Conservation (phyloP, 2,888 invertebrate species). For the Alentia gelatinosa region DNA sequence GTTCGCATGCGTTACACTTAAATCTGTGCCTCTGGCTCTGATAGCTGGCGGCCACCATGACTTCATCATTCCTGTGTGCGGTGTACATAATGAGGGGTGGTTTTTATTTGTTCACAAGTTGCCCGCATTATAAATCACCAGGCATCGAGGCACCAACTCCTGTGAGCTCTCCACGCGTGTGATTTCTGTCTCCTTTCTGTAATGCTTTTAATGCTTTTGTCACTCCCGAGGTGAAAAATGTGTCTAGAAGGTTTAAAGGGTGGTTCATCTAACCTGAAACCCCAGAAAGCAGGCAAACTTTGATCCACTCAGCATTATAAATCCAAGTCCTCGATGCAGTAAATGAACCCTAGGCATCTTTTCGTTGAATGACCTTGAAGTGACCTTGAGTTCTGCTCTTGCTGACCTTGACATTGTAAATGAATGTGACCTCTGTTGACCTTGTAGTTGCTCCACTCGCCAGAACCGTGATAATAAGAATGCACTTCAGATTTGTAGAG, state of each 20-base stretch:
- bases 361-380: conserved; percentile 42
- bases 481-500: neutral
- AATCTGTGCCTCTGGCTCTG: neutral
- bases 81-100: no score
- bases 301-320: no score
- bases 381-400: conserved; percentile 43
- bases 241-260: no score
- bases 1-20: neutral
- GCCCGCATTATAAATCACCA: no score
- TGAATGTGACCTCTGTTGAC: neutral
- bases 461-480: neutral
- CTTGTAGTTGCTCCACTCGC: neutral
- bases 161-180: neutral
- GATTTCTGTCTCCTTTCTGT: neutral
- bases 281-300: no score
- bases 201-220: neutral
- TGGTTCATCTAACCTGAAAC: no score
- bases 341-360: no score
- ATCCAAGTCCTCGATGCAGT: no score
- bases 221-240: neutral
- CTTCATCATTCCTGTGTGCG: conserved; percentile 43
- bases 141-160: no score
- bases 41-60: neutral
- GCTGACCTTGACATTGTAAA: conserved; percentile 24
- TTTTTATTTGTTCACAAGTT: no score